phyloP scores from a whole-genome alignment of 2,888 invertebrate genomes.

The Oxystoma pomonae region DNA sequence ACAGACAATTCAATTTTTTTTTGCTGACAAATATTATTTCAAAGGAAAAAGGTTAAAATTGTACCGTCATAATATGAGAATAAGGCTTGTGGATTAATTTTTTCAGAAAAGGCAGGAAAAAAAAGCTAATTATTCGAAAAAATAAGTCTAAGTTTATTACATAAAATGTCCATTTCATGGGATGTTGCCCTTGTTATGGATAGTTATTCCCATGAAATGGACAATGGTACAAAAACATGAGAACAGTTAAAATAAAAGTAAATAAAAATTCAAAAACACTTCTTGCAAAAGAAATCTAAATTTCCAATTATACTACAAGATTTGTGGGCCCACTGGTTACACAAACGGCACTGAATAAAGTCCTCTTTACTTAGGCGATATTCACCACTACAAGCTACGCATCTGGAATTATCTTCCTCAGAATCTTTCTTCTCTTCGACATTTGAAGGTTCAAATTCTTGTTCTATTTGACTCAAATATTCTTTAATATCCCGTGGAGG shows the following conservation, averaged over 20 bases:
- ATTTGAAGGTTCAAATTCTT: neutral
- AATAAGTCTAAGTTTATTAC: constrained; percentile 10
- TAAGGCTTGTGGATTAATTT: constrained; percentile 7
- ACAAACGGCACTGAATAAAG: constrained; percentile 1
- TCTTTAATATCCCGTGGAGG: constrained; percentile 2
- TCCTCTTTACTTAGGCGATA: neutral
- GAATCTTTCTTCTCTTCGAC: neutral
- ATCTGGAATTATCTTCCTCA: neutral
- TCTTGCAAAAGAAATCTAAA: constrained; percentile 9
- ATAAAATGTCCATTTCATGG: constrained; percentile 15
- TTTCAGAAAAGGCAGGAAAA: neutral
- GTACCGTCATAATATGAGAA: constrained; percentile 5
- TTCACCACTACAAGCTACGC: constrained; percentile 1
- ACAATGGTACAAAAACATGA: constrained; percentile 9
- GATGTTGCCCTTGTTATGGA: constrained; percentile 13
- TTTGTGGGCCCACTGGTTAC: constrained; percentile 11
- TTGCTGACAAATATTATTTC: constrained; percentile 10
- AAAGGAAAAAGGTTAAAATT: constrained; percentile 11
- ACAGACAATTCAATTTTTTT: constrained; percentile 10
- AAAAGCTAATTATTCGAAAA: constrained; percentile 8
- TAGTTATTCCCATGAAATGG: constrained; percentile 12
- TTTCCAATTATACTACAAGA: constrained; percentile 13
- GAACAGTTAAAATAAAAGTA: constrained; percentile 7
- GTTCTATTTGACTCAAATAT: constrained; percentile 2
- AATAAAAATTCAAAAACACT: constrained; percentile 9